Evolutionary conservation across 1,140 invertebrate species (phyloP).

Genomic region (Drosophila lowei): DNA sequence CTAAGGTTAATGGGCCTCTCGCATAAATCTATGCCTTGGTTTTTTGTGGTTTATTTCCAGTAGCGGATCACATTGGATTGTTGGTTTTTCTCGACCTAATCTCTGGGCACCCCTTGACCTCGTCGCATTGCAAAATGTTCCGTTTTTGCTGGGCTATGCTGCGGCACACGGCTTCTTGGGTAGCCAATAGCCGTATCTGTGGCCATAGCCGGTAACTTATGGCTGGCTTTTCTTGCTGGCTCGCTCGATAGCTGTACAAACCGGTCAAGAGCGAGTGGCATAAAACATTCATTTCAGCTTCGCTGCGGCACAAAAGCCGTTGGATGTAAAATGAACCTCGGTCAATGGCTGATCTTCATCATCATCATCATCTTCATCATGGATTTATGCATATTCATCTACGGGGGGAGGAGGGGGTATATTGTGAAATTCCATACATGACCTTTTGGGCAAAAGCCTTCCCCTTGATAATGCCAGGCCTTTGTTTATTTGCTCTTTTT

Average conservation of each 20-base stretch:
- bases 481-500: conserved; percentile 50
- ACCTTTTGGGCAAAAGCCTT: conserved; percentile 56
- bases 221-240: conserved; percentile 28
- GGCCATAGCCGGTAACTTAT: no score
- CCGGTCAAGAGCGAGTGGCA: conserved; percentile 70
- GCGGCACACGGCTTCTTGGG: conserved; percentile 26
- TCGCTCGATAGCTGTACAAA: conserved; percentile 69
- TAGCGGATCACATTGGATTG: conserved; percentile 47
- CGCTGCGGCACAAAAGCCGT: conserved; percentile 57
- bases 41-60: conserved; percentile 41
- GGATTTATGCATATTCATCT: conserved; percentile 42
- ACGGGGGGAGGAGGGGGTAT: background rate
- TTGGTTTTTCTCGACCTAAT: conserved; percentile 31
- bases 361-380: conserved; percentile 18
- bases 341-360: conserved; percentile 50
- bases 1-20: conserved; percentile 59
- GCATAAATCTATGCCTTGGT: conserved; percentile 30
- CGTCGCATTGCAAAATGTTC: conserved; percentile 70
- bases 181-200: conserved; percentile 11
- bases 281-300: conserved; percentile 54
- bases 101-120: conserved; percentile 60
- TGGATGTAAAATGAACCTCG: conserved; percentile 62
- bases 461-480: conserved; percentile 54
- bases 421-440: conserved; percentile 60
- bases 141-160: conserved; percentile 33